These are phyloP conservation scores for Drosophila bocqueti DNA, from an alignment of 1,140 invertebrate species.

Conservation along the genomic window DNA sequence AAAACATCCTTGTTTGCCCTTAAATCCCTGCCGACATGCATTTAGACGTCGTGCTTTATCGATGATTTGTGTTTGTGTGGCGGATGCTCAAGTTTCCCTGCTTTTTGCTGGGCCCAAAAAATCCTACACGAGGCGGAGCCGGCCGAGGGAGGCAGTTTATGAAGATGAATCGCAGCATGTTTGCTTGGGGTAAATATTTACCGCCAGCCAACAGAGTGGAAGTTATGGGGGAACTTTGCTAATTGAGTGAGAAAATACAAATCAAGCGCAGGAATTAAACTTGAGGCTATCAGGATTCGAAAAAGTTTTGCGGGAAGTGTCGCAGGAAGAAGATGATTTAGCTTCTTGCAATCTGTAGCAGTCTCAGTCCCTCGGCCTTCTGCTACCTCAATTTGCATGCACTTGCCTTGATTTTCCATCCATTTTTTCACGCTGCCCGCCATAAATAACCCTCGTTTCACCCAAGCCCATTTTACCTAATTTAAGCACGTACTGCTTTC, in stretches of 20 bases:
- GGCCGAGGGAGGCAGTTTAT: constrained; percentile 33
- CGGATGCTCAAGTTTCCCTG: constrained; percentile 23
- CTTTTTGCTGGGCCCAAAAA: constrained; percentile 12
- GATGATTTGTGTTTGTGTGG: constrained; percentile 33
- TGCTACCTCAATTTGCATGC: constrained; percentile 66
- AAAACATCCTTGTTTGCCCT: constrained; percentile 20
- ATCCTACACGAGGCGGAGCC: not conserved
- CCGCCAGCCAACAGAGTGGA: constrained; percentile 18
- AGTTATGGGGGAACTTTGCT: constrained; percentile 46
- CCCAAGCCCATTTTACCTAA: constrained; percentile 49
- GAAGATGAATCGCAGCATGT: constrained; percentile 48
- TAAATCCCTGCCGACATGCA: constrained; percentile 46
- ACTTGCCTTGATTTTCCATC: constrained; percentile 26
- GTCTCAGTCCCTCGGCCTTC: not conserved
- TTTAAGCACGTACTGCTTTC: constrained; percentile 43
- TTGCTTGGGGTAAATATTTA: constrained; percentile 37
- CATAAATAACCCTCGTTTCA: not conserved
- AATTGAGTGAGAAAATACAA: constrained; percentile 42
- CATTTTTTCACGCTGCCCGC: not conserved
- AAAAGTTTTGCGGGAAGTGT: not conserved
- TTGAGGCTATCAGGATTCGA: constrained; percentile 17
- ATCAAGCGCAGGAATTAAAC: constrained; percentile 27
- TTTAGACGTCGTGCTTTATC: constrained; percentile 47
- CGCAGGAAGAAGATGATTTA: constrained; percentile 6
- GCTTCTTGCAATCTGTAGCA: not conserved